Conservation (phyloP, 1,140 invertebrate species). For the Trachymyrmex cornetzi region DNA sequence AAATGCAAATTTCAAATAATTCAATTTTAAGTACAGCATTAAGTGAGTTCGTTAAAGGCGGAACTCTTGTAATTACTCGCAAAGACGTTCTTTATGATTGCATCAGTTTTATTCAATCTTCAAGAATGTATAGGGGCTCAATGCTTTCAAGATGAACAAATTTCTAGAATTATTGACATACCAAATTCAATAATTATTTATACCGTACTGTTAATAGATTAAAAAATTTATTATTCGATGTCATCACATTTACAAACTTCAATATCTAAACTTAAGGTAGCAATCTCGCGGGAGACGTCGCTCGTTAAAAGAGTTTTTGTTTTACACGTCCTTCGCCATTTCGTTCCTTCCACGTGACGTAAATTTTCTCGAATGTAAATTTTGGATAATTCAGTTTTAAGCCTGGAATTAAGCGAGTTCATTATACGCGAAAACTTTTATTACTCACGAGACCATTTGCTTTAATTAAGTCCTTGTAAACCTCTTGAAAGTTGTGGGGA, state of each 20-base stretch:
- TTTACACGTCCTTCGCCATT: conserved; percentile 18
- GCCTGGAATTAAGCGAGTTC: conserved; percentile 55
- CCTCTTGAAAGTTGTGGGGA: conserved; percentile 44
- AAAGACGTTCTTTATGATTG: conserved; percentile 19
- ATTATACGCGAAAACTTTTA: conserved; percentile 61
- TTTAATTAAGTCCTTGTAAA: conserved; percentile 63
- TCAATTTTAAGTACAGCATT: conserved; percentile 52
- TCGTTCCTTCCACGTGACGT: neutral
- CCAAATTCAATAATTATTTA: neutral
- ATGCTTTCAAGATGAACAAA: neutral
- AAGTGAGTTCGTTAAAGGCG: conserved; percentile 31
- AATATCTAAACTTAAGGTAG: conserved; percentile 36
- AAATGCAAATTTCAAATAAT: conserved; percentile 67
- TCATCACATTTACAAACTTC: conserved; percentile 38
- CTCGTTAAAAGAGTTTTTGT: conserved; percentile 60
- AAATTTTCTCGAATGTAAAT: conserved; percentile 59
- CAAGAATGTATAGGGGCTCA: neutral
- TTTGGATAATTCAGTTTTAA: conserved; percentile 65
- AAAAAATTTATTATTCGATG: neutral
- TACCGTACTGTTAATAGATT: neutral
- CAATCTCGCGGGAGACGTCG: conserved; percentile 19
- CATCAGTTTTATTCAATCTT: conserved; percentile 9
- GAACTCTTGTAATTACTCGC: conserved; percentile 44
- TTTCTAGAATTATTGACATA: neutral
- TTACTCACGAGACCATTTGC: conserved; percentile 57